Percentiles rank a stretch among this genome's conserved stretches.
These are phyloP conservation scores for Drosophila lutescens DNA, from an alignment of 2,888 invertebrate genomes.

Conservation along the genomic window DNA sequence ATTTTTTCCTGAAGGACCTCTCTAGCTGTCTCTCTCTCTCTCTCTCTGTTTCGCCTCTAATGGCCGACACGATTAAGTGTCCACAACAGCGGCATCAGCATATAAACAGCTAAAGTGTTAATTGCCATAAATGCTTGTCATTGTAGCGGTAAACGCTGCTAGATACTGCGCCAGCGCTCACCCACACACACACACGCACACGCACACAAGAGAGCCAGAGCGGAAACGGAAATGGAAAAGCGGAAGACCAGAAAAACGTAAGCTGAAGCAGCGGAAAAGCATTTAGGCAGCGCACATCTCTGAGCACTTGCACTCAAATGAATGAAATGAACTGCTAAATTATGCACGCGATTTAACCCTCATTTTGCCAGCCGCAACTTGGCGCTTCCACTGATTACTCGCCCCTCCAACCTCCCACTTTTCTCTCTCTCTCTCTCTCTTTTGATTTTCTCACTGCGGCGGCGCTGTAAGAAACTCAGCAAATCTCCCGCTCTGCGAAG, in stretches of 20 bases:
- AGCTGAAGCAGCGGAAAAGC: slow-evolving; percentile 14
- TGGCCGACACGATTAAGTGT: slow-evolving; percentile 78
- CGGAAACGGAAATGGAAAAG: slow-evolving; percentile 22
- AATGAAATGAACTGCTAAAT: slow-evolving; percentile 81
- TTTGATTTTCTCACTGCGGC: slow-evolving; percentile 16
- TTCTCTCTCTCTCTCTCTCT: not conserved
- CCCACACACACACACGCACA: slow-evolving; percentile 44
- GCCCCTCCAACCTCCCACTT: not conserved
- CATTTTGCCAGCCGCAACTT: slow-evolving; percentile 67
- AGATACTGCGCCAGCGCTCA: slow-evolving; percentile 79
- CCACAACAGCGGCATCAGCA: slow-evolving; percentile 62
- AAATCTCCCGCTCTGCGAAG: slow-evolving; percentile 15
- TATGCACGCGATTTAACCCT: slow-evolving; percentile 81
- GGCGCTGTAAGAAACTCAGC: not conserved
- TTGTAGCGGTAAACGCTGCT: slow-evolving; percentile 84
- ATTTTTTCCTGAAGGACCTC: not conserved
- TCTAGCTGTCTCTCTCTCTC: not conserved
- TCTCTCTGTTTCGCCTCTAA: slow-evolving; percentile 56
- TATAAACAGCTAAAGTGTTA: slow-evolving; percentile 85
- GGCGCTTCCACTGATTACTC: slow-evolving; percentile 17
- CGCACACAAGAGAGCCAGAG: slow-evolving; percentile 23
- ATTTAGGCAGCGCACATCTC: slow-evolving; percentile 56
- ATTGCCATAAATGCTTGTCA: slow-evolving; percentile 85
- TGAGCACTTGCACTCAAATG: slow-evolving; percentile 76
- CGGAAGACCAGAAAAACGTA: slow-evolving; percentile 3